Evolutionary conservation across 2,888 invertebrate genomes (phyloP).

Genomic region (Pimpla rufipes): DNA sequence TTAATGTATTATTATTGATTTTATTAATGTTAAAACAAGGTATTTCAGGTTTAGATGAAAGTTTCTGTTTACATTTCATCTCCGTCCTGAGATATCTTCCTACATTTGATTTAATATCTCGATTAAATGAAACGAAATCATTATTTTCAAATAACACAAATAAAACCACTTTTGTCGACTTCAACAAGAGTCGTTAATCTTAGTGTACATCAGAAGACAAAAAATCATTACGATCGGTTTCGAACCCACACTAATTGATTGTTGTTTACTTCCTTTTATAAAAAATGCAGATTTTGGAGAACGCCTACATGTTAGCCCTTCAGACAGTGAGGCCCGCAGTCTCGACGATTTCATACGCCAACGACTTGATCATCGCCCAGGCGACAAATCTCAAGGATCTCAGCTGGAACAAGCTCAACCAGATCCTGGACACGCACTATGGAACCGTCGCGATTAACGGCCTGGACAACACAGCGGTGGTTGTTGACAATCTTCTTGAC

Average conservation of each 20-base stretch:
- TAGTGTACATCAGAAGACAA: not conserved
- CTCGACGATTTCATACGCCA: constrained; percentile 86
- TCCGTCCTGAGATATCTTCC: no score
- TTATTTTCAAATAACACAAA: no score
- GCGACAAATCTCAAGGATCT: constrained; percentile 89
- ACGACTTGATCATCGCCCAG: constrained; percentile 87
- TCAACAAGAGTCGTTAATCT: no score
- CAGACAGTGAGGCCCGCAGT: constrained; percentile 78
- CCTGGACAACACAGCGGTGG: constrained; percentile 89
- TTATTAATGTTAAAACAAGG: no score
- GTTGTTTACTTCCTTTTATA: not conserved
- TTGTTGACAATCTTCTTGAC: constrained; percentile 91
- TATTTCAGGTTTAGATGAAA: no score
- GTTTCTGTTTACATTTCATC: no score
- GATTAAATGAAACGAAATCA: no score
- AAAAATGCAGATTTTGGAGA: constrained; percentile 78
- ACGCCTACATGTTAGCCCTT: constrained; percentile 78
- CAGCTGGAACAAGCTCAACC: constrained; percentile 91
- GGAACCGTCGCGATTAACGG: constrained; percentile 89
- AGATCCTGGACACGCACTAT: constrained; percentile 89
- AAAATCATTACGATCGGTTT: no score
- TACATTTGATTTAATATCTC: no score
- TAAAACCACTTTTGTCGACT: no score
- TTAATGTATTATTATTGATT: no score
- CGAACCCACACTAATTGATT: not conserved